Conservation (phyloP, 37 sponge, comb jelly and placozoan species). For the Theonella swinhoei region DNA sequence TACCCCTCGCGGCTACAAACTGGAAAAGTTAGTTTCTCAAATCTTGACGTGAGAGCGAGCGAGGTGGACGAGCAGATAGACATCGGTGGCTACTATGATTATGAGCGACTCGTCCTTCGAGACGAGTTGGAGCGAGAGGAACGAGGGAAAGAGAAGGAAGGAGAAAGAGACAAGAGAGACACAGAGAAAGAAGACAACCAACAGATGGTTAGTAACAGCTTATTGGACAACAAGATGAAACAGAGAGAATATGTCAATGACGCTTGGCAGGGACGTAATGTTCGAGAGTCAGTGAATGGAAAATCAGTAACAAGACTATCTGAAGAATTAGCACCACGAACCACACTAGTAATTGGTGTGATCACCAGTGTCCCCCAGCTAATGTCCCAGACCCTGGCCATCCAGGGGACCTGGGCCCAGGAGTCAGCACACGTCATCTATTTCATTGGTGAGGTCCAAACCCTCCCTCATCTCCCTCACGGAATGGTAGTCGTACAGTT, state of each 20-base stretch:
- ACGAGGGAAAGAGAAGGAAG: neutral
- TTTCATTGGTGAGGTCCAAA: conserved; percentile 34
- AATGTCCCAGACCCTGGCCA: conserved; percentile 42
- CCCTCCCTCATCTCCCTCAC: conserved; percentile 43
- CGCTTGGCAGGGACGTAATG: conserved; percentile 45
- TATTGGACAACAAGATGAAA: neutral
- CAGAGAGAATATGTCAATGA: conserved; percentile 17
- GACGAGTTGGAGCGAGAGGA: neutral
- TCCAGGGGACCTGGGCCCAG: conserved; percentile 56
- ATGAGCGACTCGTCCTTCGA: neutral
- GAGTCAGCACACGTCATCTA: conserved; percentile 28
- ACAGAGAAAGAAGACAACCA: neutral
- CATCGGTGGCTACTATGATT: conserved; percentile 10
- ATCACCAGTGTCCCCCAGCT: conserved; percentile 39
- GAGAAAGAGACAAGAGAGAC: neutral
- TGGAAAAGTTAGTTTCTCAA: conserved; percentile 15
- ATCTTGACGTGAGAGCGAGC: neutral
- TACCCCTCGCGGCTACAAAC: neutral
- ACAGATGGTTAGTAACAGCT: neutral
- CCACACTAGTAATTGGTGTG: conserved; percentile 23
- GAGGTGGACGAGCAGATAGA: neutral
- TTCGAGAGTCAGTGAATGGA: conserved; percentile 15
- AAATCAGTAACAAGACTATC: conserved; percentile 17
- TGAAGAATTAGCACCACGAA: conserved; percentile 26
- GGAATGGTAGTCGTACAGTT: conserved; percentile 59